A percentile compares a stretch with the other conserved stretches of the same genome.
Conservation (phyloP, 2,113 vertebrate species). For the Pteronura brasiliensis region DNA sequence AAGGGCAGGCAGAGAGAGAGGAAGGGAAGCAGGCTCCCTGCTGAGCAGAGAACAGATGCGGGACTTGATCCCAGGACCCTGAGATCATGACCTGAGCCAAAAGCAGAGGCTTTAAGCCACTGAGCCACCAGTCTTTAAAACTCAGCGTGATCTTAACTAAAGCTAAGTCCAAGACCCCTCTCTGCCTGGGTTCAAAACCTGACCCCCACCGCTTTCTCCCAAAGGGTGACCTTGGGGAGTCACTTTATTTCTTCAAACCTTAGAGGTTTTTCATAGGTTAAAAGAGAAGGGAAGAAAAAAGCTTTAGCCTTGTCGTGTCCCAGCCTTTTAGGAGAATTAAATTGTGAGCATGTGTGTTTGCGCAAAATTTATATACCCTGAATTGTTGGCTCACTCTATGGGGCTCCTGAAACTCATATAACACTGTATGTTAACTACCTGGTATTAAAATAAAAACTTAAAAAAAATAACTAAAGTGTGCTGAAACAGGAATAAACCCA, state of each 20-base stretch:
- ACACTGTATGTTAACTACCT: neutral
- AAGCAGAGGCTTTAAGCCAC: too few relatives aligned
- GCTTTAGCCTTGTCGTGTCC: neutral
- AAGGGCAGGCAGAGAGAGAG: too few relatives aligned
- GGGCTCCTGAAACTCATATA: neutral
- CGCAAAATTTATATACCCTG: neutral
- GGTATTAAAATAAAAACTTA: neutral
- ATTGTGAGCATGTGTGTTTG: neutral
- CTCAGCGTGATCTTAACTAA: neutral
- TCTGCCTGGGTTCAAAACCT: neutral
- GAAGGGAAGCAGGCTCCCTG: too few relatives aligned
- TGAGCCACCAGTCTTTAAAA: neutral
- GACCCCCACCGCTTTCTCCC: neutral
- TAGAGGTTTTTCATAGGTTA: neutral
- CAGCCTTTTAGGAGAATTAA: neutral
- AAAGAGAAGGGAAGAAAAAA: neutral
- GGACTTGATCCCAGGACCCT: too few relatives aligned
- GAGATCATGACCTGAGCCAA: too few relatives aligned
- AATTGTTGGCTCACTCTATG: neutral
- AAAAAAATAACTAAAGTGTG: neutral
- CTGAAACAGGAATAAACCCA: neutral
- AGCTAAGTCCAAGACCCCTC: neutral
- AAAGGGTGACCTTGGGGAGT: neutral
- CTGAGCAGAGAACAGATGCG: too few relatives aligned
- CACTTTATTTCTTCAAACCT: neutral